Conservation (phyloP, 2,797 vertebrate species). For the Percopsis omiscomaycus region DNA sequence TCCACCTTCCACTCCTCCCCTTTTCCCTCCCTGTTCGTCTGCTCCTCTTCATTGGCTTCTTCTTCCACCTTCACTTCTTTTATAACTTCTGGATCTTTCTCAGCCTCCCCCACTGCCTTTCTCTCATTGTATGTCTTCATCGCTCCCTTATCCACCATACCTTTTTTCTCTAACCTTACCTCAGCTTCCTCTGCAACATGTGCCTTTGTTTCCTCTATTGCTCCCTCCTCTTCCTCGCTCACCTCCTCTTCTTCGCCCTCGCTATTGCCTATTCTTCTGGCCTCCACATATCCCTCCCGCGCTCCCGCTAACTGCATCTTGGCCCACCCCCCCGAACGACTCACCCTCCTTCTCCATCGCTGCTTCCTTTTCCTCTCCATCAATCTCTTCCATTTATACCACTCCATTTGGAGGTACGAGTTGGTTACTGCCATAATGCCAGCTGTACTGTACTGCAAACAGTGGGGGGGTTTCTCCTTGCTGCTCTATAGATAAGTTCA, state of each 20-base stretch:
- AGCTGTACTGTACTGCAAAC: neutral
- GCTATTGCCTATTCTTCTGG: neutral
- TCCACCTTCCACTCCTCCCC: neutral
- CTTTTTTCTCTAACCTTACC: neutral
- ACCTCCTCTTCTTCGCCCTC: neutral
- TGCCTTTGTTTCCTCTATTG: neutral
- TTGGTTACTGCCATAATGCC: conserved; percentile 37
- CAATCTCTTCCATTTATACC: conserved; percentile 27
- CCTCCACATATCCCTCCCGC: neutral
- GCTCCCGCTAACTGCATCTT: neutral
- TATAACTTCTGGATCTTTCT: neutral
- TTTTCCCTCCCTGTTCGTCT: neutral
- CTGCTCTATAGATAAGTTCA: neutral
- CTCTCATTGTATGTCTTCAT: neutral
- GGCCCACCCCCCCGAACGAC: neutral
- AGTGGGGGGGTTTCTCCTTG: neutral
- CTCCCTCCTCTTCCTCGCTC: neutral
- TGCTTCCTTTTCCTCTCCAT: conserved; percentile 32
- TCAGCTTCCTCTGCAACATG: neutral
- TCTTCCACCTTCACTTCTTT: neutral
- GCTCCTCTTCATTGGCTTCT: neutral
- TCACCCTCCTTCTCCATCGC: conserved; percentile 28
- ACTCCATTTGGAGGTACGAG: conserved; percentile 13
- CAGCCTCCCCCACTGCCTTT: neutral
- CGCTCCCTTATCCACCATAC: neutral